These are phyloP conservation scores for Hyperoplus lanceolatus DNA, from an alignment of 2,797 vertebrate species.

Conservation along the genomic window DNA sequence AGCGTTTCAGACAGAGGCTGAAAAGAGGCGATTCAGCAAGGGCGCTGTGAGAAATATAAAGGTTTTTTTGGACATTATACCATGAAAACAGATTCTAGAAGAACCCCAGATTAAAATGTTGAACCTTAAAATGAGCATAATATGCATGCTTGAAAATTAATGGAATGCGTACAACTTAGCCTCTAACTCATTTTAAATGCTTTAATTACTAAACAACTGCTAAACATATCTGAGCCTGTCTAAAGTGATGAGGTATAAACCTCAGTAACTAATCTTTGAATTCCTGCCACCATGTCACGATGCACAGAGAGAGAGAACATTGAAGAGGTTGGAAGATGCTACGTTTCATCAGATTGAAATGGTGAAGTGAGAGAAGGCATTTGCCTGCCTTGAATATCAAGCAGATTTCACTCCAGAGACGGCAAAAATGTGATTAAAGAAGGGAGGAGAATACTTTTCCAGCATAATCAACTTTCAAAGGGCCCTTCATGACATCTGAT, in stretches of 20 bases:
- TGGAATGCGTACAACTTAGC: slow-evolving; percentile 4
- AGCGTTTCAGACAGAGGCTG: no score
- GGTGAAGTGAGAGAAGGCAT: slow-evolving; percentile 63
- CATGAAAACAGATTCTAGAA: no score
- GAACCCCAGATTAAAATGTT: no score
- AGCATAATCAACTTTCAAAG: slow-evolving; percentile 79
- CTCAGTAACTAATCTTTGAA: slow-evolving; percentile 39
- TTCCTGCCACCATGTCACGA: slow-evolving; percentile 32
- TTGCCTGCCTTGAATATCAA: slow-evolving; percentile 79
- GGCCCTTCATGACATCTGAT: slow-evolving; percentile 59
- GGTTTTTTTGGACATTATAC: no score
- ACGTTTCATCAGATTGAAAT: slow-evolving; percentile 67
- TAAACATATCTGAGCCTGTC: slow-evolving; percentile 22
- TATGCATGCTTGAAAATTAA: no score
- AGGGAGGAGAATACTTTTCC: slow-evolving; percentile 69
- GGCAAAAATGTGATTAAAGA: slow-evolving; percentile 79
- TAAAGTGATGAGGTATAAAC: slow-evolving; percentile 36
- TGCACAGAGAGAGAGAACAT: slow-evolving; percentile 20
- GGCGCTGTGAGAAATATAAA: no score
- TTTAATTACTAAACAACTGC: slow-evolving; percentile 25
- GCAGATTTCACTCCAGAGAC: slow-evolving; percentile 74
- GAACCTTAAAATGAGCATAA: no score
- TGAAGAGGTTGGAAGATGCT: slow-evolving; percentile 38
- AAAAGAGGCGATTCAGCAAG: no score
- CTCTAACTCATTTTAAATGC: slow-evolving; percentile 21